Conservation (phyloP, 2,888 invertebrate species). For the Brachynemurus nebulosus region DNA sequence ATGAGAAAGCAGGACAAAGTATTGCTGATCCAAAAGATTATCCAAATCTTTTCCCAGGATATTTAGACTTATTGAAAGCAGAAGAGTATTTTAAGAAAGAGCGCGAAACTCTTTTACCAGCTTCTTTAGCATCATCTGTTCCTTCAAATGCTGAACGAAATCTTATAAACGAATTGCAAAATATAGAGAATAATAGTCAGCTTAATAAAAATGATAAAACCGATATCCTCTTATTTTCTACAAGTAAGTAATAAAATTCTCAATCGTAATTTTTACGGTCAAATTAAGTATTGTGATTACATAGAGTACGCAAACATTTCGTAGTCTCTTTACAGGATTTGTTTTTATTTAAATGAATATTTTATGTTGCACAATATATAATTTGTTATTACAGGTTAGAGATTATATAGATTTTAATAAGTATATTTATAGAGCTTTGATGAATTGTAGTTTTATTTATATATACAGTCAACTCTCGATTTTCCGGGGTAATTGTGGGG, state of each 20-base stretch:
- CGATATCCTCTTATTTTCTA: conserved; percentile 1
- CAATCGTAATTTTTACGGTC: no score
- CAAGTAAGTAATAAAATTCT: conserved; percentile 16
- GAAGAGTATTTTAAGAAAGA: conserved; percentile 48
- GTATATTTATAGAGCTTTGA: no score
- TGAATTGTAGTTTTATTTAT: no score
- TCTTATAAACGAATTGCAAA: conserved; percentile 54
- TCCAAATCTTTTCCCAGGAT: conserved; percentile 89
- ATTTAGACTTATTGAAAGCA: conserved; percentile 54
- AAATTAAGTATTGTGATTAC: no score
- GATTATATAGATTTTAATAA: no score
- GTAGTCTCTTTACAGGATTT: no score
- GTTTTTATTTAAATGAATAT: no score
- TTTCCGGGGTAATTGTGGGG: no score
- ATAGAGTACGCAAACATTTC: no score
- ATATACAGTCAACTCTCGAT: no score
- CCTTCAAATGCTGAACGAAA: conserved; percentile 53
- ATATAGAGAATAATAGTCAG: conserved; percentile 38
- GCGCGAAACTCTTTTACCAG: conserved; percentile 37
- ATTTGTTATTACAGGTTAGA: no score
- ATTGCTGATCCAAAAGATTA: conserved; percentile 92
- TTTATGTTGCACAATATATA: no score
- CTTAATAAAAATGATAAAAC: conserved; percentile 28
- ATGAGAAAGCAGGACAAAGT: conserved; percentile 85
- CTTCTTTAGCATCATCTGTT: conserved; percentile 37